Conservation (phyloP, 2,797 vertebrate genomes). For the Crax fasciolata region DNA sequence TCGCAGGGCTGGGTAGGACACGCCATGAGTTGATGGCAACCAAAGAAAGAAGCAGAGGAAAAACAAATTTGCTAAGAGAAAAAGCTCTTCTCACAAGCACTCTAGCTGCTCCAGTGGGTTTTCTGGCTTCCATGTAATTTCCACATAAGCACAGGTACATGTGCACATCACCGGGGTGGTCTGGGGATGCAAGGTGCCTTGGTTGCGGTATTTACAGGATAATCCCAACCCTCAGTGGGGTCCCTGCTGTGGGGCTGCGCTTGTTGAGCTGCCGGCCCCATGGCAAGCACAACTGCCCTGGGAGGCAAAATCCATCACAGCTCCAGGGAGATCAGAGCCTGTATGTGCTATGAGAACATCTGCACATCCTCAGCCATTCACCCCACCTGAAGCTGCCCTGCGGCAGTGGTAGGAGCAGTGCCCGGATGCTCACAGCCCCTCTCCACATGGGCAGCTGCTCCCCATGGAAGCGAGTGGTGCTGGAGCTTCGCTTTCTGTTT, state of each 20-base stretch:
- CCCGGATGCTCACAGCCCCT: not conserved
- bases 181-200: not conserved
- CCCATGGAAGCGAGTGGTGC: not conserved
- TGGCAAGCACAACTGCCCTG: accelerated
- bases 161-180: accelerated
- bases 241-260: not conserved
- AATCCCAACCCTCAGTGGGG: not conserved
- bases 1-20: not conserved
- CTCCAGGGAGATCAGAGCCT: not conserved
- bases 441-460: accelerated
- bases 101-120: not conserved
- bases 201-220: not conserved
- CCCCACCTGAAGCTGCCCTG: not conserved
- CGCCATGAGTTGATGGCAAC: not conserved
- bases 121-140: not conserved
- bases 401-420: not conserved
- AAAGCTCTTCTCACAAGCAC: not conserved
- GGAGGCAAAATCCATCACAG: not conserved
- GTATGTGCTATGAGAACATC: not conserved
- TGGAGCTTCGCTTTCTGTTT: not conserved
- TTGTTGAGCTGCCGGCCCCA: not conserved
- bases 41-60: not conserved
- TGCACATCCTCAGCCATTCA: not conserved
- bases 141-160: not conserved
- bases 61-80: not conserved